A percentile compares a stretch with the other conserved stretches of the same genome.
Evolutionary conservation across 2,113 vertebrate genomes (phyloP).

Genomic region (Danio rerio): GRCz12tu NC_133198.1:38305501-38306000

Average conservation of each 20-base stretch:
- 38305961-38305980: slow-evolving; percentile 27
- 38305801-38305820: not conserved
- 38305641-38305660: too few relatives aligned
- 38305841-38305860: not conserved
- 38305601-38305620: too few relatives aligned
- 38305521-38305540: too few relatives aligned
- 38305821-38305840: not conserved
- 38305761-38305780: slow-evolving; percentile 16
- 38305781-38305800: not conserved
- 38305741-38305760: not conserved
- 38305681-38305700: too few relatives aligned
- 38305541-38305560: too few relatives aligned
- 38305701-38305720: too few relatives aligned
- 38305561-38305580: too few relatives aligned
- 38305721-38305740: not conserved
- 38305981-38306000: slow-evolving; percentile 17
- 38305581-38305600: too few relatives aligned
- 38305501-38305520: too few relatives aligned
- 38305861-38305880: not conserved
- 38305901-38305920: not conserved
- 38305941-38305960: not conserved
- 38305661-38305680: too few relatives aligned
- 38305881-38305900: not conserved
- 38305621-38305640: too few relatives aligned
- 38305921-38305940: not conserved